Evolutionary conservation across 2,797 vertebrate species (phyloP), one percentile per base, ranked within the genome.

Genomic region (Anguilla anguilla): DNA sequence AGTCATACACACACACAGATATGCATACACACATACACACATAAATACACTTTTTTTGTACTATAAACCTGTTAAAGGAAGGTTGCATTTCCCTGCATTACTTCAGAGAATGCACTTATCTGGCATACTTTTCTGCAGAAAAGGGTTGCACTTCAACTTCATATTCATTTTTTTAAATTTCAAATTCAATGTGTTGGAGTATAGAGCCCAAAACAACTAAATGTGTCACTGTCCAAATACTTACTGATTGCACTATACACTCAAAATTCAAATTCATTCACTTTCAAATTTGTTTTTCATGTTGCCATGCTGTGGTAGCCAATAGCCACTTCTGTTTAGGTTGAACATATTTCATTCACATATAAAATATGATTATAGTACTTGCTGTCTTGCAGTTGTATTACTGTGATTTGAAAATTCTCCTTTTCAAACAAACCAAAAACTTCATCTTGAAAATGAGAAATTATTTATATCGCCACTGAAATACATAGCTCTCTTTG

Each of bases 11-110:
- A 35, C 9, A 74, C 31, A 13, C 15, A 19, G 3, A 64, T 13
- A 31, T 31, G 7, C 35, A 43, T 35, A 77, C 35, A 77, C 31
- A 17, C 13, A 77, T 15, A 17, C 6, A n/a, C 7, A 79, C 17
- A 19, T 87, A 93, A 91, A 91, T 91, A 92, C 87, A 92, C 89
- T 93, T 94, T 93, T 93, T 90, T 91, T 89, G 91, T 93, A 92
- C 91, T 93, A 89, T 95, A 95, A 69, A 93, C 15, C 15, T 59
- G 57, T 90, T 87, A 90, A 91, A 92, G 93, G 92, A 87, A 85
- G 84, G 67, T 91, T 92, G 93, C 92, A 91, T 93, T 92, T 72
- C 72, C 92, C 86, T 91, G 92, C 91, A 94, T 82, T 87, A 61
- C 86, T 51, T 51, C 43, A 46, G 19, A 83, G 86, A 87, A 46